Base-by-base conservation (phyloP, 2,113 vertebrate genomes). In the Gymnarchus niloticus region DNA sequence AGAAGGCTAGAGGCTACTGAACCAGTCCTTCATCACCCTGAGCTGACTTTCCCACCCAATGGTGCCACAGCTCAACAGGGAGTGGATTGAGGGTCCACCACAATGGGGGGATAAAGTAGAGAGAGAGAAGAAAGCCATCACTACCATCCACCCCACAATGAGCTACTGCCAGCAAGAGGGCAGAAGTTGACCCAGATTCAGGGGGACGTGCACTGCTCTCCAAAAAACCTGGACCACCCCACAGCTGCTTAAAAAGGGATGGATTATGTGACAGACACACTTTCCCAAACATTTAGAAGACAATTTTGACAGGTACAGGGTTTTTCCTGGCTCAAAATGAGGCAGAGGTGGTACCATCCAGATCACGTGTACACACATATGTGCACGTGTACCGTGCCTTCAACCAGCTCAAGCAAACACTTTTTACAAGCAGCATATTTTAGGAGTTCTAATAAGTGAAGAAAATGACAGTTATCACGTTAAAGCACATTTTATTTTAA, bases 11-110 rank as follows among this genome's bases (percentile, higher is more conserved):
- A 21, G 49, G 23, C 65, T 33, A 37, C 83, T 51, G 41, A 81
- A 81, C 28, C 86, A 69, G 85, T 81, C 46, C 28, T 41, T 87
- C 77, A 52, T 87, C 81, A 84, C 82, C 86, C 61, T 77, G 65
- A 83, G 33, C 83, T 84, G 86, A 77, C 81, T 87, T 81, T 82
- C 86, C 84, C 80, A 77, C 48, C 86, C 33, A 48, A 76, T 19
- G 41, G 77, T 33, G 14, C 41, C 77, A n/a, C 76, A 25, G 65
- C 83, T 84, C 33, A 57, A 56, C 33, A 25, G 69, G 52, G 52
- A 33, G 10, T 10, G 61, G 21, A 80, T n/a, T 48, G 51, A 85
- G 10, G 85, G 28, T 48, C 23, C 0, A 8, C 59, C 65, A 37
- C 48, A 52, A 61, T 41, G 65, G 51, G 23, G 21, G 23, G 37